Evolutionary conservation across 1,140 invertebrate species (phyloP).

Genomic region (Cotesia glomerata): DNA sequence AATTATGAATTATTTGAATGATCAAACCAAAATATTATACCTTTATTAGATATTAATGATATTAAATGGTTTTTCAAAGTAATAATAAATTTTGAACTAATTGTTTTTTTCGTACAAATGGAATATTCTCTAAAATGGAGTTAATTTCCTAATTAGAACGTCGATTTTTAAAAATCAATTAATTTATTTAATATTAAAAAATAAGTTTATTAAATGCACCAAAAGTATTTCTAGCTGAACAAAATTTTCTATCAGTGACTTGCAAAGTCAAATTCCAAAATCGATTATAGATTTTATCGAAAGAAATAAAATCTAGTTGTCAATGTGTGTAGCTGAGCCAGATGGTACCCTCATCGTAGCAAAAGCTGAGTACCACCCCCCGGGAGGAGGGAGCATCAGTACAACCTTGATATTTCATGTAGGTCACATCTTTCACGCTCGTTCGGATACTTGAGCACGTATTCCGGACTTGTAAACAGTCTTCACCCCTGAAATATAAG

Average conservation of each 20-base stretch:
- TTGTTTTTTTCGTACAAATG: no score
- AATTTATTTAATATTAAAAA: no score
- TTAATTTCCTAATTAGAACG: no score
- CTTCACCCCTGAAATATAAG: slow-evolving; percentile 26
- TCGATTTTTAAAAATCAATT: no score
- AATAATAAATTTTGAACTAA: no score
- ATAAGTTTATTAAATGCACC: no score
- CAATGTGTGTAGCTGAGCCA: not conserved
- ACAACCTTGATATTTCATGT: slow-evolving; percentile 23
- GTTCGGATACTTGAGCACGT: slow-evolving; percentile 17
- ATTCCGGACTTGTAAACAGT: slow-evolving; percentile 26
- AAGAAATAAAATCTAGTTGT: not conserved
- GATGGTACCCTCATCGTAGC: not conserved
- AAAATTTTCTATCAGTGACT: not conserved
- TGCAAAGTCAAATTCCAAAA: not conserved
- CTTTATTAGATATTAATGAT: no score
- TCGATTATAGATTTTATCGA: not conserved
- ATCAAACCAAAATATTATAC: no score
- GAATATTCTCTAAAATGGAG: no score
- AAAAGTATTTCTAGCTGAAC: not conserved
- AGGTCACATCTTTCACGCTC: slow-evolving; percentile 24
- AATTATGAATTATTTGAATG: no score
- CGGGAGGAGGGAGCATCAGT: not conserved
- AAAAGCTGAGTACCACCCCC: not conserved
- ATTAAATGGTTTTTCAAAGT: no score